A percentile compares a stretch with the other conserved stretches of the same genome.
These are phyloP conservation scores for Sipha flava DNA, from an alignment of 1,140 invertebrate species.

Conservation along the genomic window DNA sequence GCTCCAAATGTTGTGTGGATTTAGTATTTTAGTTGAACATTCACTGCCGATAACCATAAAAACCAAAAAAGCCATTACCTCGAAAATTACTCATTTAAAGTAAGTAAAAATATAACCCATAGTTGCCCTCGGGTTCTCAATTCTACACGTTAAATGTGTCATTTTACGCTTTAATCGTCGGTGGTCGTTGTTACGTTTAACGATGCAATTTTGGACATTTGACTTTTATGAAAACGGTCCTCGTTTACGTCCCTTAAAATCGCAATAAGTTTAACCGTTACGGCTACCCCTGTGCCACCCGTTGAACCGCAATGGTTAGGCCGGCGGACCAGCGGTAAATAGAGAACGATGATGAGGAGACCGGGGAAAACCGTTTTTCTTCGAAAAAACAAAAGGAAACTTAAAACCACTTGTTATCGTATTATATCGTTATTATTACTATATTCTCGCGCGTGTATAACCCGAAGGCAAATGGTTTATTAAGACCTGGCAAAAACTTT, in stretches of 20 bases:
- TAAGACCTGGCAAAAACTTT: constrained; percentile 31
- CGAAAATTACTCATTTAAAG: too few relatives aligned
- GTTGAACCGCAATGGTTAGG: too few relatives aligned
- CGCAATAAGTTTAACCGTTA: constrained; percentile 27
- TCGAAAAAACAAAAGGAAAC: constrained; percentile 28
- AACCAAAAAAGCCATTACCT: too few relatives aligned
- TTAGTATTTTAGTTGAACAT: too few relatives aligned
- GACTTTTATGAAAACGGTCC: constrained; percentile 26
- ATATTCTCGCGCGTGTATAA: not conserved
- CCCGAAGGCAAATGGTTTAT: constrained; percentile 22
- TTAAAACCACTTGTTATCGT: constrained; percentile 31
- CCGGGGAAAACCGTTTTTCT: constrained; percentile 10
- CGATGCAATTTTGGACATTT: constrained; percentile 22
- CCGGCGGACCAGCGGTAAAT: not conserved
- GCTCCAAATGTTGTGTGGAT: too few relatives aligned
- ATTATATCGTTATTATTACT: constrained; percentile 30
- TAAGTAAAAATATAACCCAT: not conserved
- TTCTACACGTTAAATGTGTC: constrained; percentile 10
- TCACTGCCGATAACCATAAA: too few relatives aligned
- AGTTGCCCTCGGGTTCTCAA: not conserved
- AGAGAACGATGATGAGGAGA: not conserved
- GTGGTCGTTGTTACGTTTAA: constrained; percentile 15
- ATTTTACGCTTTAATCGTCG: not conserved
- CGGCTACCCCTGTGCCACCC: not conserved
- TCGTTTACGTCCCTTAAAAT: constrained; percentile 18